A percentile compares a stretch with the other conserved stretches of the same genome.
Conservation (phyloP, 2,113 vertebrate species). For the Prunella himalayana region DNA sequence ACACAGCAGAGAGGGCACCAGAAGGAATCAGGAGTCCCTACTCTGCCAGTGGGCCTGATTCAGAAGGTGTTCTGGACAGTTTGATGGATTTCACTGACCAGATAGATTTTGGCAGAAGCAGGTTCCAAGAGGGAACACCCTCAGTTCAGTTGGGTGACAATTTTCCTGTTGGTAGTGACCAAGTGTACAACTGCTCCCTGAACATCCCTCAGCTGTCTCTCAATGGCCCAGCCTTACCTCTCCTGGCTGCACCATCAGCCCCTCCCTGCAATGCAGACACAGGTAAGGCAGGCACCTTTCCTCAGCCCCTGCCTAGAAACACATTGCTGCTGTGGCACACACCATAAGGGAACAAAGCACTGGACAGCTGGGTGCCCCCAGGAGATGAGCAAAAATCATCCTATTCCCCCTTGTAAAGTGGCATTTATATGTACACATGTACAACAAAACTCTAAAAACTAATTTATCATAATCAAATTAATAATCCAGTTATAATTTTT, state of each 20-base stretch:
- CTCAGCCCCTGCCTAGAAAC: neutral
- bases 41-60: rapidly evolving
- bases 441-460: neutral
- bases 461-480: neutral
- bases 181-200: neutral
- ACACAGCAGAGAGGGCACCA: neutral
- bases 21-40: neutral
- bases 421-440: no score
- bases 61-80: neutral
- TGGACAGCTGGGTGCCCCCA: neutral
- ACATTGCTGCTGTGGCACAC: neutral
- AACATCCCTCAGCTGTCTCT: neutral
- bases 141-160: neutral
- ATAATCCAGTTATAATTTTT: neutral
- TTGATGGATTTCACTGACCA: neutral
- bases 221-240: neutral
- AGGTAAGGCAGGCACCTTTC: neutral
- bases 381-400: neutral
- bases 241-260: neutral
- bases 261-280: neutral
- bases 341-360: neutral
- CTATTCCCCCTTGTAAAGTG: neutral
- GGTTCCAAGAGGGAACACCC: neutral
- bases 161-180: neutral
- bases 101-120: neutral